Evolutionary conservation across 37 sponge, comb jelly and placozoan species (phyloP).

Genomic region (Mnemiopsis leidyi): DNA sequence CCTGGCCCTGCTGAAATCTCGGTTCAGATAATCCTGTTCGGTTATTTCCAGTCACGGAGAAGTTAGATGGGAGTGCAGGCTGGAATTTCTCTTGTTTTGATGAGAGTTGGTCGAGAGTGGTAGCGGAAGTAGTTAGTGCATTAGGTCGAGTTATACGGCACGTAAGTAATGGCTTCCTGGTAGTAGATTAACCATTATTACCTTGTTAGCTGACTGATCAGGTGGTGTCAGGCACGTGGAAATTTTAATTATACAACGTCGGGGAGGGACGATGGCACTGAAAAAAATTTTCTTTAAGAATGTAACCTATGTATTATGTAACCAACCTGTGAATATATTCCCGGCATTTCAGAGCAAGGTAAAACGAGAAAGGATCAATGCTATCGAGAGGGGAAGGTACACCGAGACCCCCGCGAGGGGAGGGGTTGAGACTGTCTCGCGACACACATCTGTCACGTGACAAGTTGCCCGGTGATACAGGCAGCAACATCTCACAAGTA

Average conservation of each 20-base stretch:
- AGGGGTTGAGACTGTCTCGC: too few relatives aligned
- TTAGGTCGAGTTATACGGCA: background rate
- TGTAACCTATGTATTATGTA: background rate
- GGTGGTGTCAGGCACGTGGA: background rate
- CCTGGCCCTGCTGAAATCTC: background rate
- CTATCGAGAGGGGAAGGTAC: background rate
- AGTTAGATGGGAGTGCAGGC: too few relatives aligned
- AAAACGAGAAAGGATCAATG: background rate
- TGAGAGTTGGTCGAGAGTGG: background rate
- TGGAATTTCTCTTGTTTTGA: background rate
- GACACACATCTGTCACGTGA: background rate
- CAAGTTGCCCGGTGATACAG: background rate
- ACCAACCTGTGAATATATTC: background rate
- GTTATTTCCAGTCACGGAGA: background rate
- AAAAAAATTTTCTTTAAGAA: background rate
- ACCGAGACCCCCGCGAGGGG: background rate
- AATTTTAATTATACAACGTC: too few relatives aligned
- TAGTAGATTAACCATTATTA: background rate
- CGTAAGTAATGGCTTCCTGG: background rate
- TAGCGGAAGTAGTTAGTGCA: background rate
- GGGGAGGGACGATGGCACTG: too few relatives aligned
- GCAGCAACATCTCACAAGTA: background rate
- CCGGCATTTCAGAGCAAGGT: background rate
- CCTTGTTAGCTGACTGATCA: background rate
- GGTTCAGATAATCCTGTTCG: background rate